Evolutionary conservation across 2,888 invertebrate genomes (phyloP).

Genomic region (Agrilus cyanescens): DNA sequence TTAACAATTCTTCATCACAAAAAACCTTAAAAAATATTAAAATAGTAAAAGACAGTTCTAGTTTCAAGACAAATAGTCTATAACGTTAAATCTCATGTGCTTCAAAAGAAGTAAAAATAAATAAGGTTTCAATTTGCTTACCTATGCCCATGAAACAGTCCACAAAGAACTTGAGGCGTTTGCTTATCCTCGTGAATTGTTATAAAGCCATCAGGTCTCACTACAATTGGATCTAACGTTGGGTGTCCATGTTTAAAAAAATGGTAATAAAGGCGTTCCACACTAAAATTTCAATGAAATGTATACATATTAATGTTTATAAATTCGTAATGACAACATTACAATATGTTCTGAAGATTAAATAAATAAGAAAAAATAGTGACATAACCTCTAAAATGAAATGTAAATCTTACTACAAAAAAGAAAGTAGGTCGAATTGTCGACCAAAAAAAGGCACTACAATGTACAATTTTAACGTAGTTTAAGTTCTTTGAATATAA

Average conservation of each 20-base stretch:
- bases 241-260: conserved; percentile 74
- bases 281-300: conserved; percentile 44
- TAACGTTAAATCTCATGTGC: too few species aligned
- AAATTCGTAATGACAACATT: too few species aligned
- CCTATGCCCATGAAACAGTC: conserved; percentile 81
- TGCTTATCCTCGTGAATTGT: conserved; percentile 71
- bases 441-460: background rate
- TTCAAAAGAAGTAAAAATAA: too few species aligned
- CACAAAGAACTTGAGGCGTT: conserved; percentile 70
- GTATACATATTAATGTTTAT: too few species aligned
- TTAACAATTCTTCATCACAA: too few species aligned
- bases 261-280: conserved; percentile 80
- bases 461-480: background rate
- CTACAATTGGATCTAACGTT: conserved; percentile 75
- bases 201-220: conserved; percentile 63
- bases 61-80: too few species aligned
- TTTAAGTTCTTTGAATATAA: background rate
- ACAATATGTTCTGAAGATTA: too few species aligned
- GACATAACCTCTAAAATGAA: background rate
- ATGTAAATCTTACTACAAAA: conserved; percentile 1
- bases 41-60: too few species aligned
- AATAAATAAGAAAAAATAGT: background rate
- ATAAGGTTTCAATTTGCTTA: conserved; percentile 31
- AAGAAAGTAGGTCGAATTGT: background rate
- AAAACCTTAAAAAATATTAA: too few species aligned